Conservation (phyloP, 2,797 vertebrate species). For the Hyperoplus immaculatus region DNA sequence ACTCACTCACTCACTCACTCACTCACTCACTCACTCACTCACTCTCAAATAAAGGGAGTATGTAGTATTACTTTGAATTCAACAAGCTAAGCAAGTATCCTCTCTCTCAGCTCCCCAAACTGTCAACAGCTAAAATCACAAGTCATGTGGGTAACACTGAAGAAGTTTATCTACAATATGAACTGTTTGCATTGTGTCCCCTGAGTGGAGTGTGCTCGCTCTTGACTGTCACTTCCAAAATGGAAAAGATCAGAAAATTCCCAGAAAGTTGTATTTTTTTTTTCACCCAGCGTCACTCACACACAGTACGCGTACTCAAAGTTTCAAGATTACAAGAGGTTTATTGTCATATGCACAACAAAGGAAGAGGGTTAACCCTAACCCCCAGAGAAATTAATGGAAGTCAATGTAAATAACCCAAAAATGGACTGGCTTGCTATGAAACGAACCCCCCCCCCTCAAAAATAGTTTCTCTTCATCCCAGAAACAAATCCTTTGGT, state of each 20-base stretch:
- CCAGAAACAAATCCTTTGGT: too few relatives aligned
- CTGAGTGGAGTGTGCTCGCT: not conserved
- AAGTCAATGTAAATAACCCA: too few relatives aligned
- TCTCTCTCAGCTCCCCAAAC: not conserved
- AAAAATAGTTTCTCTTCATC: too few relatives aligned
- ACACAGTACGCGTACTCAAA: not conserved
- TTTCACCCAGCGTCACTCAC: not conserved
- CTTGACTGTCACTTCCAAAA: not conserved
- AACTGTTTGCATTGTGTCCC: constrained; percentile 47
- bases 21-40: too few relatives aligned
- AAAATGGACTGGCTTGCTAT: too few relatives aligned
- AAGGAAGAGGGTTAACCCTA: too few relatives aligned
- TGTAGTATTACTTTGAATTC: not conserved
- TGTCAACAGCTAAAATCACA: constrained; percentile 35
- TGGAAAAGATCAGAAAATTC: not conserved
- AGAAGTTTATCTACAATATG: constrained; percentile 14
- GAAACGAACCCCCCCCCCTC: too few relatives aligned
- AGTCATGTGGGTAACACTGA: not conserved
- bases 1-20: too few relatives aligned
- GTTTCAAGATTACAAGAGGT: not conserved
- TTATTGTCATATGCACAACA: too few relatives aligned
- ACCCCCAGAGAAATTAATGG: too few relatives aligned
- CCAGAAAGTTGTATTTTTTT: not conserved
- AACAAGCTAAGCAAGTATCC: constrained; percentile 7
- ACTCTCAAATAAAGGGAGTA: too few relatives aligned